Conservation (phyloP, 1,140 invertebrate genomes). For the Drosophila chauvacae region DNA sequence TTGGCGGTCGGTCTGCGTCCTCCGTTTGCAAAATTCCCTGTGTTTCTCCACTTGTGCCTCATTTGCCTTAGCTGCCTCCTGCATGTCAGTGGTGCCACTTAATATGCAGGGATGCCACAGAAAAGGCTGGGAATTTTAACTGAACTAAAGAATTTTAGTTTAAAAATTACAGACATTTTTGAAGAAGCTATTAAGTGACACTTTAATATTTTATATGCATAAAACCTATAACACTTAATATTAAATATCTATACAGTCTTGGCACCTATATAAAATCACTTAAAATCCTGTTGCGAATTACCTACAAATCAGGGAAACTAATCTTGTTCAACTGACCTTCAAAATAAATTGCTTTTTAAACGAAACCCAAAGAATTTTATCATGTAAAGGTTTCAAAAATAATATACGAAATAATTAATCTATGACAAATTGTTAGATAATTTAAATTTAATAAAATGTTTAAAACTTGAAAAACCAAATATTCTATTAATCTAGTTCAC, state of each 20-base stretch:
- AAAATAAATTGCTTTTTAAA: neutral
- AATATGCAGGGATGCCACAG: neutral
- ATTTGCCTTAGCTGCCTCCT: constrained; percentile 6
- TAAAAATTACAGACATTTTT: neutral
- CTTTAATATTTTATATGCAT: neutral
- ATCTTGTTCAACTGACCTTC: neutral
- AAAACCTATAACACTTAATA: neutral
- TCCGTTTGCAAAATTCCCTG: constrained; percentile 20
- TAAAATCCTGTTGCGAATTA: neutral
- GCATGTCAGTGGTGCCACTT: constrained; percentile 16
- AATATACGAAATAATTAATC: too few relatives aligned
- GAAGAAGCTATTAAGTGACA: neutral
- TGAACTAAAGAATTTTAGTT: neutral
- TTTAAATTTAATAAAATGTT: too few relatives aligned
- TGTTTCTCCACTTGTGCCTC: constrained; percentile 10
- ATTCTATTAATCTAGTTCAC: too few relatives aligned
- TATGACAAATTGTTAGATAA: too few relatives aligned
- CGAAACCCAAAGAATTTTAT: too few relatives aligned
- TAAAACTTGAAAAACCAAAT: too few relatives aligned
- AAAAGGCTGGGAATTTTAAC: neutral
- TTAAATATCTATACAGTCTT: too few relatives aligned
- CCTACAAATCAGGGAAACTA: neutral
- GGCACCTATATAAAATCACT: too few relatives aligned
- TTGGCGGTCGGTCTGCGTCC: constrained; percentile 41
- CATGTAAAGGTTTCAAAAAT: too few relatives aligned